Evolutionary conservation across 1,140 invertebrate species (phyloP), one percentile per base, ranked within the genome.

Genomic region (Psix sp.): DNA sequence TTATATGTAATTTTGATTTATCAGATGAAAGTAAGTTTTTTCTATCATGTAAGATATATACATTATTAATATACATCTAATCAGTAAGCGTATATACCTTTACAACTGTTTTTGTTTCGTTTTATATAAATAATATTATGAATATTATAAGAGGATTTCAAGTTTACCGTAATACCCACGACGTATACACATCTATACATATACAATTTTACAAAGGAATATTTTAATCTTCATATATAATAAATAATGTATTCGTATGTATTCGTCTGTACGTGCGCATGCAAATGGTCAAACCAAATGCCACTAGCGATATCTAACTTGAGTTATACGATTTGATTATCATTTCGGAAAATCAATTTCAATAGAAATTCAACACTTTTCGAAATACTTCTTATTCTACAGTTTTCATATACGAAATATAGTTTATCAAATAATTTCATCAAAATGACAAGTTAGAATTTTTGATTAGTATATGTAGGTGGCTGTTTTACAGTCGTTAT

Each of bases 181-280:
- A 13, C n/a, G n/a, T 84, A 80, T 80, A 84, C 78, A 82, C 77
- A 79, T 80, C 73, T 83, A 80, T 82, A 68, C 33, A 72, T 66
- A 77, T 70, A 84, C 77, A 84, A 77, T 81, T 82, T 84, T 84
- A 82, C 79, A 85, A 76, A 81, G 77, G 83, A 72, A 85, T 85
- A 85, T 84, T 84, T 85, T 85, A 84, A 83, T 83, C 82, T 82
- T 81, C 77, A 77, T 82, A 80, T 49, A 70, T 80, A 80, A 81
- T 80, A 66, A 72, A 78, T 80, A 84, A 80, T 80, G 76, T 49
- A 49, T 49, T 35, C n/a, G 16, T 38, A 18, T 52, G 17, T 54
- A 54, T 38, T 20, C 35, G 13, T 42, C 39, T 24, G 13, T 36
- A 9, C 11, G 13, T 17, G 17, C 15, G 46, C 79, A 80, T 81